Base-by-base conservation (phyloP, 2,113 vertebrate genomes). In the Heterotis niloticus region DNA sequence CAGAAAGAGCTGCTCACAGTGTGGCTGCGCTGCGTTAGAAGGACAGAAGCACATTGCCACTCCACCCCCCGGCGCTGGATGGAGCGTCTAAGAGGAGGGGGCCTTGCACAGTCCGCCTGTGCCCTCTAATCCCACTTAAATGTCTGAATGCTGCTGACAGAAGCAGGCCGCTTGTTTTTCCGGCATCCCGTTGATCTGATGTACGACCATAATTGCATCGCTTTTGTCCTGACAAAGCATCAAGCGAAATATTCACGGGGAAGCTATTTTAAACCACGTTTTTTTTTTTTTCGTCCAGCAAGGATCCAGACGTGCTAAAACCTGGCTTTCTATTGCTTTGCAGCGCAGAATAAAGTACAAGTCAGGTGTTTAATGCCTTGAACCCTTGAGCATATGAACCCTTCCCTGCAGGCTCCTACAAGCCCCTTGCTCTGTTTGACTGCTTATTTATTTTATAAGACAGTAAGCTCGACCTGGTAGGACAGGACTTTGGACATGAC, bases 61-160 rank as follows among this genome's bases (percentile, higher is more conserved):
- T n/a, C 62, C 62, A 2, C 78, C 69, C 69, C 64, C 78, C 64
- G 52, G 52, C 29, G 62, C 59, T 26, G 56, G 18, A 16, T 13
- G 71, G 62, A 71, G 78, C 78, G 62, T 44, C 74, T 24, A 14
- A 44, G 52, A 68, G 66, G 34, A 56, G 29, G 5, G 56, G 73
- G 73, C 23, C 73, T 57, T 66, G 69, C 64, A 24, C 73, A 24
- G 64, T 76, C 60, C 72, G 17, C 51, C 79, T 13, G 14, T 29
- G 14, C 64, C 51, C 54, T 57, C 73, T 80, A 76, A 80, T 69
- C 79, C 79, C 79, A 62, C 74, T 76, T 69, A 70, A 76, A 76
- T 68, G 54, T 75, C 54, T 56, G 72, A 79, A 75, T 72, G 57
- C 64, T n/a, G 54, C 54, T 51, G 54, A 52, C 73, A 75, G 34